These are phyloP conservation scores for Halcyon chelicuti DNA, from an alignment of 2,797 vertebrate genomes.

Conservation along the genomic window DNA sequence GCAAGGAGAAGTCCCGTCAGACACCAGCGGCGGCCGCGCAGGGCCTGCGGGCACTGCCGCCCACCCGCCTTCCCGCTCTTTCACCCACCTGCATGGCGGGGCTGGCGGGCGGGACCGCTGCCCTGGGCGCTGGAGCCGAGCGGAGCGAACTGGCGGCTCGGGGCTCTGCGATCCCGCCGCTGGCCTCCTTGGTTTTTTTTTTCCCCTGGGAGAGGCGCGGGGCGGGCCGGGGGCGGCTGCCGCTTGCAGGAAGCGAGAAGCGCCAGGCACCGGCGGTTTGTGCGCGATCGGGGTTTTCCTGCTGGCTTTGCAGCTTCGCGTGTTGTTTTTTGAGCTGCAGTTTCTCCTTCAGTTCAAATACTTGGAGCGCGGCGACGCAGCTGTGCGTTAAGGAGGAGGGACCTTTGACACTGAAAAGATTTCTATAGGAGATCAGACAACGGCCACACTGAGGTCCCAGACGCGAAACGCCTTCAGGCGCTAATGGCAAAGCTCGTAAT, in stretches of 20 bases:
- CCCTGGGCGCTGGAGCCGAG: not conserved
- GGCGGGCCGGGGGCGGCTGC: not conserved
- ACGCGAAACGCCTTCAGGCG: not conserved
- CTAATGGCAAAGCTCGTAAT: not conserved
- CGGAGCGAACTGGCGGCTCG: no score
- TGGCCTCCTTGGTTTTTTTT: not conserved
- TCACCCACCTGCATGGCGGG: slow-evolving; percentile 16
- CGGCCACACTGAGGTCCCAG: not conserved
- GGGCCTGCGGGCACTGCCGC: not conserved
- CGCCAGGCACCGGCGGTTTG: not conserved
- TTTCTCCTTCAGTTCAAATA: fast-evolving
- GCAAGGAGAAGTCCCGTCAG: slow-evolving; percentile 19
- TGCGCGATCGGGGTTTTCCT: not conserved
- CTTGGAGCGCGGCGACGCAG: not conserved
- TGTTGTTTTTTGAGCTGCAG: not conserved
- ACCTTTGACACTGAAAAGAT: not conserved
- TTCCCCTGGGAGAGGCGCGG: not conserved
- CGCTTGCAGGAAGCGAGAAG: not conserved
- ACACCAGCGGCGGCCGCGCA: not conserved
- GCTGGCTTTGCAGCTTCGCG: not conserved
- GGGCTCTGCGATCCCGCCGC: fast-evolving
- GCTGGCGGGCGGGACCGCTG: not conserved
- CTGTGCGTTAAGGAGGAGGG: not conserved
- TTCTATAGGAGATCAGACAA: not conserved
- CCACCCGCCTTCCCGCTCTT: no score